A percentile compares a stretch with the other conserved stretches of the same genome.
Evolutionary conservation across 2,113 vertebrate genomes (phyloP).

Genomic region (Triplophysa siluroides): DNA sequence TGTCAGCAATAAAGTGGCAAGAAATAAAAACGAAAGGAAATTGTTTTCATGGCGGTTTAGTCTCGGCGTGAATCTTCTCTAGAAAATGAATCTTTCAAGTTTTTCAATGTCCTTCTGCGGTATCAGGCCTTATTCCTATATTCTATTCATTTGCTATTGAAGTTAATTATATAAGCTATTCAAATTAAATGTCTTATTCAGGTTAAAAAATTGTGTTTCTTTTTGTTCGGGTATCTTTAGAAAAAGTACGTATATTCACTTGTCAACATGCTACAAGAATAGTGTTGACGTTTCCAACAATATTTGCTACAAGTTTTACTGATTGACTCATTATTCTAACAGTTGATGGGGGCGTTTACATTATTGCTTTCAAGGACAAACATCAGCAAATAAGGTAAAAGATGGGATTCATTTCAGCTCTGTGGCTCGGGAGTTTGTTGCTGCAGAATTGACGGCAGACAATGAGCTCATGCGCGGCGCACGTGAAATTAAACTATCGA

Average conservation of each 20-base stretch:
- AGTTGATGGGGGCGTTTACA: constrained; percentile 5
- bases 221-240: not conserved
- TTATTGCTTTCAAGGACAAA: constrained; percentile 29
- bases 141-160: not conserved
- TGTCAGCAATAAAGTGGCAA: too few species aligned
- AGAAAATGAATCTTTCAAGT: not conserved
- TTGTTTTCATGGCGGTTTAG: not conserved
- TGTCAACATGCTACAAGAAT: not conserved
- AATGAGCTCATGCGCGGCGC: too few species aligned
- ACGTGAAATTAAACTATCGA: too few species aligned
- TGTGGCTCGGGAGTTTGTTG: not conserved
- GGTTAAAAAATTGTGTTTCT: not conserved
- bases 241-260: not conserved
- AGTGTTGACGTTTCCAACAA: not conserved
- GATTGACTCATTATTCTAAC: not conserved
- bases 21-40: too few species aligned
- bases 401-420: constrained; percentile 4
- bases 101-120: not conserved
- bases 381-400: constrained; percentile 12
- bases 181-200: not conserved
- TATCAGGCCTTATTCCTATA: not conserved
- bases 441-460: too few species aligned
- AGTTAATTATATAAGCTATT: too few species aligned
- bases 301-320: not conserved
- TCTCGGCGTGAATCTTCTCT: not conserved